Evolutionary conservation across 2,113 vertebrate species (phyloP), one percentile per base, ranked within the genome.

Genomic region (Lipotes vexillifer): DNA sequence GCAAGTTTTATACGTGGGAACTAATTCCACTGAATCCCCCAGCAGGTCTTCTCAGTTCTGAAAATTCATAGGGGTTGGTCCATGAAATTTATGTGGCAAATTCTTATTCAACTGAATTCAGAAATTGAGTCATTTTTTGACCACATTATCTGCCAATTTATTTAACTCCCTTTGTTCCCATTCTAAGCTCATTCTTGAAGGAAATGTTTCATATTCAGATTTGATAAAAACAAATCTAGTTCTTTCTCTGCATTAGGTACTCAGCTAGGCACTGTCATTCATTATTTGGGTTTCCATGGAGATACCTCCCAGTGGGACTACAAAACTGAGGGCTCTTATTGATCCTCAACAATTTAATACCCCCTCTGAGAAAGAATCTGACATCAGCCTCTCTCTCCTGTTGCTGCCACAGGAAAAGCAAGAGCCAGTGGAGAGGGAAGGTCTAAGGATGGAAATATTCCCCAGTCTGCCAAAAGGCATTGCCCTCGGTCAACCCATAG

Each of bases 131-230:
- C 46, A 21, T 21, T 95, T 88, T 59, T 92, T 44, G 55, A 38
- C 11, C 61, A 29, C 13, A 77, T 88, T 52, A 66, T 84, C 90
- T 83, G 31, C 25, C 63, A 88, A 84, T 93, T 85, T 92, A 68
- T 92, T 90, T 63, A 92, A 83, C 29, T 81, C 18, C 29, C 61
- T 88, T 95, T 96, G 14, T 89, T 74, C 21, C 25, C 63, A 90
- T 94, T 95, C 13, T 55, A 93, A 75, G 33, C 90, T 82, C 21
- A 80, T 89, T 87, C 57, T 85, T 90, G 49, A 92, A 96, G 66
- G 31, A 91, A 86, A 77, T 71, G 9, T 91, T 63, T 95, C 52
- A 49, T 59, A 85, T 93, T 97, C 95, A 84, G 78, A 65, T 90
- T 65, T 74, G 36, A 88, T 75, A 55, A 90, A 96, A 91, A 92